Percentiles rank a stretch among this genome's conserved stretches.
Conservation (phyloP, 2,888 invertebrate genomes). For the Rhorus exstirpatorius region DNA sequence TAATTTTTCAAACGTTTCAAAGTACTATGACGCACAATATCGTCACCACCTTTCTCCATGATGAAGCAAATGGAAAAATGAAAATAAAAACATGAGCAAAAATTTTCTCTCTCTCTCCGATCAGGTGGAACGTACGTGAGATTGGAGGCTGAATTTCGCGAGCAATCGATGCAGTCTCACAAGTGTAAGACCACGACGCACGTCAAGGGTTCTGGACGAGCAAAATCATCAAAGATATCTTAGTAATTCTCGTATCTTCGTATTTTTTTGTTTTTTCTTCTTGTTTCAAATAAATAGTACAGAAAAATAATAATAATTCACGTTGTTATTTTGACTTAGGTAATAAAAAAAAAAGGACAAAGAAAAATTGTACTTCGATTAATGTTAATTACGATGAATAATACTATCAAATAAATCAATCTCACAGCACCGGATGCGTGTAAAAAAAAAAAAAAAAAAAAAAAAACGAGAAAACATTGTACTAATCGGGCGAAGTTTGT, state of each 20-base stretch:
- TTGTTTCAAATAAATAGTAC: constrained; percentile 13
- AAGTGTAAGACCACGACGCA: constrained; percentile 78
- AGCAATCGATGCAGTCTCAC: constrained; percentile 83
- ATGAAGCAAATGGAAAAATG: constrained; percentile 10
- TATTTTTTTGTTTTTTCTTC: too few species aligned
- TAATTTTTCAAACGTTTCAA: too few species aligned
- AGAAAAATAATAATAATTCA: constrained; percentile 10
- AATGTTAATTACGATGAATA: constrained; percentile 35
- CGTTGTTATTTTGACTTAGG: constrained; percentile 2
- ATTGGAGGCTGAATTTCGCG: constrained; percentile 93
- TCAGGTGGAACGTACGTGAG: constrained; percentile 92
- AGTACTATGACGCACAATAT: too few species aligned
- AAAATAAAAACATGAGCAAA: background rate
- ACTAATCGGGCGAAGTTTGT: background rate
- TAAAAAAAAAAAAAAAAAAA: constrained; percentile 3
- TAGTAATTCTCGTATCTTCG: background rate
- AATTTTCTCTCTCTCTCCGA: constrained; percentile 48
- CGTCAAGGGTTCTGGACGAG: constrained; percentile 72
- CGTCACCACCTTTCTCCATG: too few species aligned
- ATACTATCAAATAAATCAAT: constrained; percentile 53
- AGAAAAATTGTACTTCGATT: constrained; percentile 26
- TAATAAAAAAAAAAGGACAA: too few species aligned
- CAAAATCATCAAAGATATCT: constrained; percentile 74
- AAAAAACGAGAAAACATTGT: background rate
- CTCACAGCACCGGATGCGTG: constrained; percentile 18